phyloP scores from a whole-genome alignment of 2,113 vertebrate species.

The Hipposideros armiger region DNA sequence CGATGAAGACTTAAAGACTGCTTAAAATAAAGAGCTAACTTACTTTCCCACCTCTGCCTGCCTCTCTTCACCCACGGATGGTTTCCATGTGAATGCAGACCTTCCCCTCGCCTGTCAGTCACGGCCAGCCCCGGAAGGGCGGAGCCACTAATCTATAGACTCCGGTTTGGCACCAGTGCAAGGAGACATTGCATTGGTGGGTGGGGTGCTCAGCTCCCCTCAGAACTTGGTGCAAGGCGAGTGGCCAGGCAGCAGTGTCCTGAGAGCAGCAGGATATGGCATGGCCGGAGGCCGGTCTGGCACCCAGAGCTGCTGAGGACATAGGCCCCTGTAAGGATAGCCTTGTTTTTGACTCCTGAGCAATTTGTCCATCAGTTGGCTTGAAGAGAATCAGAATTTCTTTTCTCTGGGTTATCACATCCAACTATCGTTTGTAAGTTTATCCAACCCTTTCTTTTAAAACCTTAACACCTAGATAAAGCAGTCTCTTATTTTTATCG shows the following conservation, averaged over 20 bases:
- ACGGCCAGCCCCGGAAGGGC: background rate
- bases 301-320: background rate
- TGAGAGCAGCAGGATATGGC: background rate
- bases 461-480: background rate
- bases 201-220: accelerated
- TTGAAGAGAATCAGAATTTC: background rate
- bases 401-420: background rate
- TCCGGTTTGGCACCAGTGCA: background rate
- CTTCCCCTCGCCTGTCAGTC: background rate
- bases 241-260: background rate
- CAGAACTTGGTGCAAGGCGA: background rate
- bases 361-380: background rate
- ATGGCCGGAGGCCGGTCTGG: background rate
- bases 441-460: background rate
- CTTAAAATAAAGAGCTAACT: background rate
- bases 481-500: background rate
- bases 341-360: background rate
- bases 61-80: background rate
- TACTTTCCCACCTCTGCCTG: background rate
- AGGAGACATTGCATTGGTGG: background rate
- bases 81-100: background rate
- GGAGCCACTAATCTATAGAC: background rate
- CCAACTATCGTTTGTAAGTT: background rate
- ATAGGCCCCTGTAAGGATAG: background rate
- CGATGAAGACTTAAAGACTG: background rate